Evolutionary conservation across 2,113 vertebrate genomes (phyloP), one percentile per base, ranked within the genome.

Genomic region (Perognathus longimembris): DNA sequence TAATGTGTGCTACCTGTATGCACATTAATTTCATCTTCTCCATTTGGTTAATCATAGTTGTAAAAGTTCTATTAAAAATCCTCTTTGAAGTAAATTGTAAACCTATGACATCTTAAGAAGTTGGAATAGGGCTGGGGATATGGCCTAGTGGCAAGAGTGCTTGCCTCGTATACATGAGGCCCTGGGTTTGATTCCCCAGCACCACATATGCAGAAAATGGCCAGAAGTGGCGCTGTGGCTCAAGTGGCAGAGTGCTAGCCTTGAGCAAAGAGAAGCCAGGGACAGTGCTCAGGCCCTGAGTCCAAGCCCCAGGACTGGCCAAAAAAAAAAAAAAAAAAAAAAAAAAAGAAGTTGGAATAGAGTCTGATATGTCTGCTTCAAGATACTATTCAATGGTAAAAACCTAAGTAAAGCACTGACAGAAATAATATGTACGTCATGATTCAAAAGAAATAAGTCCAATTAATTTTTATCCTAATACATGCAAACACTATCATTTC

Each of bases 401-500:
- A 94, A 50, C 63, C 70, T 76, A 76, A 83, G n/a, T 45, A 45
- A 45, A 45, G 73, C 28, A 74, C 15, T 34, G 36, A 5, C 38
- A 84, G 83, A 84, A 85, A 70, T 70, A 70, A 5, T 67, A 87
- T 28, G n/a, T 28, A 66, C 80, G 20, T 12, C 8, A 59, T 36
- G 73, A 73, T 38, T 83, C 45, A 61, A 94, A 79, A 83, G 76
- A 61, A 64, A 64, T 59, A 69, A 42, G n/a, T 84, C 70, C 75
- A 30, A 79, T 91, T 80, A 30, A 79, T 91, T 88, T 88, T 85
- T 70, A 63, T 45, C 71, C 70, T 80, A 91, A 79, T 78, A 73
- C 70, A 59, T 87, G n/a, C 57, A 59, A 59, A 59, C 20, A 59
- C 21, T 59, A 59, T 74, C 28, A 83, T 67, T 88, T 87, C n/a